These are phyloP conservation scores for Pemphredon lugubris DNA, from an alignment of 2,888 invertebrate species.

Conservation along the genomic window DNA sequence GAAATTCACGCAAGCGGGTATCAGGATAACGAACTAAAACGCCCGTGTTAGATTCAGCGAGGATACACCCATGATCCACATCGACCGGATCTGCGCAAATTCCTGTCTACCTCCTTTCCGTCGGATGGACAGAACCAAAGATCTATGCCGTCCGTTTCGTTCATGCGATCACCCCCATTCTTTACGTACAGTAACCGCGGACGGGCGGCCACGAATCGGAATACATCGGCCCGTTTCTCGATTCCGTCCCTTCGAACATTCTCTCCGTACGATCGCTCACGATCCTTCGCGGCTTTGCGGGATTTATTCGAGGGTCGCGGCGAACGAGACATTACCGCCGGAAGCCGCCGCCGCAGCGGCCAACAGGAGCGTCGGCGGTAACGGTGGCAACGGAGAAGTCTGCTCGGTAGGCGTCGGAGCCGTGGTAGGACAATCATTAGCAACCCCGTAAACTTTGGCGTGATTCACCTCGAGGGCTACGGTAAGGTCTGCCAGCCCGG, in stretches of 20 bases:
- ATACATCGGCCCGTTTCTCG: neutral
- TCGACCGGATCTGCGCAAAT: neutral
- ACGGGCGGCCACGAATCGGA: conserved; percentile 2
- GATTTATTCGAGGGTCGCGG: conserved; percentile 77
- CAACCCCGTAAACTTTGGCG: conserved; percentile 87
- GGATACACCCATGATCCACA: conserved; percentile 8
- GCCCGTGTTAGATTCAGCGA: conserved; percentile 23
- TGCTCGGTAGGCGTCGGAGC: conserved; percentile 53
- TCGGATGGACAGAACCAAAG: conserved; percentile 6
- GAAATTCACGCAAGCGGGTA: conserved; percentile 23
- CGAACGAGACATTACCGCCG: conserved; percentile 78
- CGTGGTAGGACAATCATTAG: conserved; percentile 80
- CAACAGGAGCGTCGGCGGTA: conserved; percentile 73
- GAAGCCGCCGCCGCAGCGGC: conserved; percentile 75
- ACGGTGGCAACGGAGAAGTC: conserved; percentile 66
- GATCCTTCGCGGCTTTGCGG: conserved; percentile 8
- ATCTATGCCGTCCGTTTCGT: neutral
- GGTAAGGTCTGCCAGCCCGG: conserved; percentile 87
- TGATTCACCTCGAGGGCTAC: conserved; percentile 87
- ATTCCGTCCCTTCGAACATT: conserved; percentile 10
- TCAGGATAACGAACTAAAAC: conserved; percentile 46
- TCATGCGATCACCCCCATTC: conserved; percentile 7
- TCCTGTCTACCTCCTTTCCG: conserved; percentile 4
- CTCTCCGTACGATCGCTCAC: conserved; percentile 5
- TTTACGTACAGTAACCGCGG: neutral